Evolutionary conservation across 2,797 vertebrate species (phyloP).

Genomic region (Emys orbicularis): DNA sequence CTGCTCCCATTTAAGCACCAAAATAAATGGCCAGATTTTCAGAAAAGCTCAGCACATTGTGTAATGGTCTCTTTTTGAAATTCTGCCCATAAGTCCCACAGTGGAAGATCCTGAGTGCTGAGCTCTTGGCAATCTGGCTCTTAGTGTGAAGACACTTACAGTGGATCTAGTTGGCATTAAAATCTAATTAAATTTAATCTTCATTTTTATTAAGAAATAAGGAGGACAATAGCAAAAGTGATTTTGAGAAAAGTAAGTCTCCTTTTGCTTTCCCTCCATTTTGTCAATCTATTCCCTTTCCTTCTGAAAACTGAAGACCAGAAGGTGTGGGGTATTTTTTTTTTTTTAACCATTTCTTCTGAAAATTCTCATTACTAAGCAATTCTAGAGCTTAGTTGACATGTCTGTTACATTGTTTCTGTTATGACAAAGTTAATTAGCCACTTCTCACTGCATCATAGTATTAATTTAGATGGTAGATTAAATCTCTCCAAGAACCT

Average conservation of each 20-base stretch:
- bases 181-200: slow-evolving; percentile 6
- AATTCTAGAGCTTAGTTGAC: neutral
- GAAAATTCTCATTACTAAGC: neutral
- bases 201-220: neutral
- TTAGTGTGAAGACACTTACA: neutral
- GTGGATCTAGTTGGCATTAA: neutral
- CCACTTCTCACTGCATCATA: accelerated
- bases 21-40: neutral
- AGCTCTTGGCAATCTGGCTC: neutral
- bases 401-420: neutral
- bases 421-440: neutral
- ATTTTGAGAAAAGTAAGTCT: neutral
- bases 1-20: neutral
- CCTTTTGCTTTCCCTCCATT: neutral
- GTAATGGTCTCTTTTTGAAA: neutral
- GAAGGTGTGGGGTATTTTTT: neutral
- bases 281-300: neutral
- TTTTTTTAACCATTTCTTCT: neutral
- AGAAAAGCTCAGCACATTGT: neutral
- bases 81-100: neutral
- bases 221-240: neutral
- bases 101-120: neutral
- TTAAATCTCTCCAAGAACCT: neutral
- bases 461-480: neutral
- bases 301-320: neutral